Base-by-base conservation (phyloP, 2,797 vertebrate species). In the Monodelphis domestica region DNA sequence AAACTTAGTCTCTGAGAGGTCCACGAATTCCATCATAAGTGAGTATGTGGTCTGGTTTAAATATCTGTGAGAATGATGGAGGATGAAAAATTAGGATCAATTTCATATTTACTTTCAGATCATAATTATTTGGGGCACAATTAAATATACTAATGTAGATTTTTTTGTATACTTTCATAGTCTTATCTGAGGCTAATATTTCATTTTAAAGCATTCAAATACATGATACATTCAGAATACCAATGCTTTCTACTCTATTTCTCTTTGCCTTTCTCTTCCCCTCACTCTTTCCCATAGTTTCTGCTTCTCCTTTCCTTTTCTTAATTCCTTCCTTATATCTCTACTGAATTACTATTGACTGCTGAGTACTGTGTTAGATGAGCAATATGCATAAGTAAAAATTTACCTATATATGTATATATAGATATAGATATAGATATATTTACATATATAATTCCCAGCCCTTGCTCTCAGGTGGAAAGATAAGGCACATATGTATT, bases 31-130 rank as follows among this genome's bases (percentile, higher is more conserved):
- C 53, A 70, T 30, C 28, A 78, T 57, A 30, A n/a, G 50, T 38
- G 59, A 90, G 21, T 63, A n/a, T 24, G 89, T 51, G 33, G 29
- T 53, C 91, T 26, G 12, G 0, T 6, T 29, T 89, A 17, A 12
- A 3, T 14, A 91, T 70, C 93, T 91, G 30, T 91, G 92, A 89
- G 78, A 89, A 96, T 59, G 33, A 92, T 70, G 0, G 21, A 55
- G 93, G 89, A 50, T 95, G 70, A 93, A 88, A 30, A 57, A 53
- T 7, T 56, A 89, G 29, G 2, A 28, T 90, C 15, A 55, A 3
- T 94, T 38, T 50, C 78, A 87, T 38, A 38, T 24, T 38, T 12
- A 87, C 21, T 50, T 24, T 87, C 78, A 50, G 17, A 38, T 51
- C 78, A 24, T 50, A 38, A 50, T 28, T 87, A 87, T 87, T 45